Evolutionary conservation across 64 coral and sea anemone species (phyloP).

Genomic region (Pocillopora verrucosa): DNA sequence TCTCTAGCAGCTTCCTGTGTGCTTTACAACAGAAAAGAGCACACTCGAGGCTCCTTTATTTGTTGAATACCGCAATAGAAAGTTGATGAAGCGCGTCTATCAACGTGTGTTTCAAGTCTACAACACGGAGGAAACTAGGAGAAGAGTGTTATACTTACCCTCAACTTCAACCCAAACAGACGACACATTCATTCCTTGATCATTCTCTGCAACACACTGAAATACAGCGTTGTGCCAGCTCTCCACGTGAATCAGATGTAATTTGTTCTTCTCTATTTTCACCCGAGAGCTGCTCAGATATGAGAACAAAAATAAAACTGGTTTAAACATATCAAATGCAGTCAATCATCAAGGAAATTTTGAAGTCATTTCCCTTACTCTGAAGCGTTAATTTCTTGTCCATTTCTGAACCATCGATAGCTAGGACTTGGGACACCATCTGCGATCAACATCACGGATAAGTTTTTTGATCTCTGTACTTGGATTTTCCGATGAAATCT

Average conservation of each 20-base stretch:
- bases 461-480: background rate
- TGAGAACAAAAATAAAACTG: background rate
- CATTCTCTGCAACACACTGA: slow-evolving; percentile 5
- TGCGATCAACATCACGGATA: background rate
- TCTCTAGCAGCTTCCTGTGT: no score
- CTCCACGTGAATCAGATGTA: background rate
- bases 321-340: background rate
- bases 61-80: no score
- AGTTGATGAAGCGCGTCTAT: no score
- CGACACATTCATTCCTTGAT: background rate
- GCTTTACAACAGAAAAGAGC: no score
- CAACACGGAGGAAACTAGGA: no score
- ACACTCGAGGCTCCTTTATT: no score
- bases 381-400: background rate
- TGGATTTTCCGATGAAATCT: background rate
- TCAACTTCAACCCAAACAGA: background rate
- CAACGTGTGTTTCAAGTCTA: no score
- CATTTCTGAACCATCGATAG: background rate
- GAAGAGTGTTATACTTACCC: background rate
- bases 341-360: no score
- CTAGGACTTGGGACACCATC: background rate
- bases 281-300: background rate
- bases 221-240: background rate
- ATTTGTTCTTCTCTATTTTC: background rate
- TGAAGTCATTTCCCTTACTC: background rate